Evolutionary conservation across 2,888 invertebrate species (phyloP), one percentile per base, ranked within the genome.

Genomic region (Eledona agricola): DNA sequence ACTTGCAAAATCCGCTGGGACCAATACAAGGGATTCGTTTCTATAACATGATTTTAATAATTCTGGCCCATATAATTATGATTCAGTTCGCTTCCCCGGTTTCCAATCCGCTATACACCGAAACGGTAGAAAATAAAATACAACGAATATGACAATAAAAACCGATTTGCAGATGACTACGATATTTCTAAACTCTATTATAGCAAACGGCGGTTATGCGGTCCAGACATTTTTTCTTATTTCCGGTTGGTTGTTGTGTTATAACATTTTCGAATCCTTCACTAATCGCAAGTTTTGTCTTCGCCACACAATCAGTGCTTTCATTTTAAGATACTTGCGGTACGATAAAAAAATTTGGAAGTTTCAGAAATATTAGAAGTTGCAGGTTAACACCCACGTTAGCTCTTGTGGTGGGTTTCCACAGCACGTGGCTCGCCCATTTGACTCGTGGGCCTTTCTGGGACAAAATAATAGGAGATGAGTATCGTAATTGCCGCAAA

Each of bases 321-420:
- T 72, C 3, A n/a, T 70, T 6, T 66, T 67, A 34, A 62, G 73
- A 58, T 72, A 70, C 34, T 47, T 72, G 10, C 64, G 71, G 70
- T 71, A 58, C 40, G 42, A 7, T 4, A 7, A 13, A 28, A 23
- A 13, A 54, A 15, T 20, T 28, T 28, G 3, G n/a, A 20, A 37
- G n/a, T 37, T 37, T 4, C 5, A 28, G 7, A 31, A 6, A 4
- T 12, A 34, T 16, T 37, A 13, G 7, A 13, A 32, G 38, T 64
- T 69, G 42, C 42, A 71, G 71, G 42, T 58, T 71, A 25, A 65
- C 62, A 4, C 67, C 70, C 0, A 26, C 60, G 13, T 40, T 70
- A 23, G 37, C 59, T 1, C 26, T 66, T 10, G 45, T 64, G 3
- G 25, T 71, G 2, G 57, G 57, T 0, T 59, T 71, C n/a, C 60